Base-by-base conservation (phyloP, 1,140 invertebrate species). In the Delia radicum region DNA sequence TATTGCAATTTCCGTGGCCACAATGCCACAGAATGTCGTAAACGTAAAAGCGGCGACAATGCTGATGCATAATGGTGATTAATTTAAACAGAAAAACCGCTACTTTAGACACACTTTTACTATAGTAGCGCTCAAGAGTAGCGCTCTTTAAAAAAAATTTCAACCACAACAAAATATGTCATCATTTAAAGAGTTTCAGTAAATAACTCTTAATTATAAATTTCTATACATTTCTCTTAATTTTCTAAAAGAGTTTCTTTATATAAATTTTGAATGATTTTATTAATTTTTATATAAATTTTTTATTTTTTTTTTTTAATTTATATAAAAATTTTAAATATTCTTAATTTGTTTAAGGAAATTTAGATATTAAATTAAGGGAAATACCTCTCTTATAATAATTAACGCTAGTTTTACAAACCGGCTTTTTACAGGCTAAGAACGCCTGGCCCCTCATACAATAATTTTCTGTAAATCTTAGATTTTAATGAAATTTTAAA, bases 1-100 rank as follows among this genome's bases (percentile, higher is more conserved):
- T 72, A 62, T 33, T 74, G 76, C 26, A 71, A 74, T 63, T 77
- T 42, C 46, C 73, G 76, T 15, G 76, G 76, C 13, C 76, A 77
- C 24, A 77, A 42, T 6, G 33, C 15, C 13, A 65, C 71, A 7
- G 37, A 77, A 26, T 77, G 76, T 28, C 76, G 76, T 12, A 77
- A 77, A 67, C 76, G 73, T 21, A 73, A 65, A 73, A 27, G 21
- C n/a, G 55, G 6, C n/a, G 69, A 76, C 8, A n/a, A 55, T 4
- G 48, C 48, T 13, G 33, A 55, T 55, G 15, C 5, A 24, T 21
- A 55, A 55, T 21, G n/a, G 21, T 6, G 21, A 55, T 7, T 28
- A 10, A 13, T n/a, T 4, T 7, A 28, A 26, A 46, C 13, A 24
- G 24, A 42, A 62, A 67, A 75, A 62, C 7, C 28, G 10, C 18